These are phyloP conservation scores for Aurelia aurita complex sp. Pacific DNA, from an alignment of 30 jellyfish, hydroid and myxozoan species.

Conservation along the genomic window DNA sequence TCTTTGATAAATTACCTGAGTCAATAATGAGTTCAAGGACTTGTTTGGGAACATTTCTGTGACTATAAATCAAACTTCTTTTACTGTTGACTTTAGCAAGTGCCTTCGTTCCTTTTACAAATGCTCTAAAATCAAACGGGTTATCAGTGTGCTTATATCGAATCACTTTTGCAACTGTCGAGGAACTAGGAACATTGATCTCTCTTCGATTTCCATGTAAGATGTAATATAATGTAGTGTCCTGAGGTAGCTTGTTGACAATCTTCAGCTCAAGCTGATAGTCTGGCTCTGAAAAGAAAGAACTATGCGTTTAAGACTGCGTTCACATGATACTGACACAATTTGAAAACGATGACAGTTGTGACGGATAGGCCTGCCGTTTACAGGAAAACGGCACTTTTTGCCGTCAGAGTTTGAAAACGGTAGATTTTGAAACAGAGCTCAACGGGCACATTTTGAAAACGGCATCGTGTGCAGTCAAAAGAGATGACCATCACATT, in stretches of 20 bases:
- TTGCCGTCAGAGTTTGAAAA: too few relatives aligned
- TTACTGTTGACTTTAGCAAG: slow-evolving; percentile 7
- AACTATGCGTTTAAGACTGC: background rate
- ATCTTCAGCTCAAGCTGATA: slow-evolving; percentile 14
- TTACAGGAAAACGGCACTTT: too few relatives aligned
- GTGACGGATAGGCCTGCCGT: too few relatives aligned
- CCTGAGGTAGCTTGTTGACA: slow-evolving; percentile 6
- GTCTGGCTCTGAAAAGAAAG: slow-evolving; percentile 14
- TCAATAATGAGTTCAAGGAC: slow-evolving; percentile 11
- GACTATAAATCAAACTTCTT: slow-evolving; percentile 24
- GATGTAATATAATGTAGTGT: slow-evolving; percentile 7
- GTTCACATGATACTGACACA: too few relatives aligned
- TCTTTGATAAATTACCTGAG: slow-evolving; percentile 9
- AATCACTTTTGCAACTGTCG: background rate
- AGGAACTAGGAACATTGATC: background rate
- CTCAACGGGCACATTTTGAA: too few relatives aligned
- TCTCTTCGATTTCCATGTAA: background rate
- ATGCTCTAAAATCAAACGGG: slow-evolving; percentile 24
- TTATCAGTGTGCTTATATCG: background rate
- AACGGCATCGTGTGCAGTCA: too few relatives aligned
- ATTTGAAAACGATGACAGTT: too few relatives aligned
- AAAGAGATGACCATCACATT: too few relatives aligned
- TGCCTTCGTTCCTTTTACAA: background rate
- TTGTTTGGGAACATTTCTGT: background rate
- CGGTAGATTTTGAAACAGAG: too few relatives aligned